Base-by-base conservation (phyloP, 1,140 invertebrate species). In the Samia ricini region DNA sequence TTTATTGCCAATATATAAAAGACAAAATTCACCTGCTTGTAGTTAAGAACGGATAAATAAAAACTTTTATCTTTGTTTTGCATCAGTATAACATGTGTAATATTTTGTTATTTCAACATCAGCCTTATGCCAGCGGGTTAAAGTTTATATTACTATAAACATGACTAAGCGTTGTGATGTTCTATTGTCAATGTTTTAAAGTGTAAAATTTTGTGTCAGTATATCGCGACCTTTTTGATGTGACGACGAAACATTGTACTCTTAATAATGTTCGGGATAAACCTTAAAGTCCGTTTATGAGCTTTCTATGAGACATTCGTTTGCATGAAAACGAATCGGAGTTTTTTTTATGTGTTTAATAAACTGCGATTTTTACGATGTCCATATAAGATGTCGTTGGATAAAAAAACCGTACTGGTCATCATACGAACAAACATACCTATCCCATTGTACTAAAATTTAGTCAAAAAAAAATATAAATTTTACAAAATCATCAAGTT, bases 211-310 rank as follows among this genome's bases (percentile, higher is more conserved):
- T 86, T 85, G 79, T 78, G 78, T 76, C 71, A 74, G 75, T 81
- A 83, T 83, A 76, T 71, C 70, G 71, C 70, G 69, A 79, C 78
- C 71, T 77, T 82, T 85, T 88, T 85, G 81, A 85, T 85, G 83
- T 80, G 74, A 77, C 68, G 66, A 79, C 68, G 66, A 79, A 78
- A 76, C 81, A 75, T 81, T 81, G 72, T 87, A 56, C 79, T 86
- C 78, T 82, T 83, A n/a, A 81, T 85, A 85, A 85, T 83, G 84
- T 86, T 70, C 51, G 70, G 83, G 81, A 85, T 81, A 69, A 86
- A 82, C 64, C 74, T 83, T 79, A 42, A 86, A 88, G 78, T 81
- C 78, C 71, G 76, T 86, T 89, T 89, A 89, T 77, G 83, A 77
- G 71, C 33, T 42, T 73, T 79, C 82, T 81, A 79, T 79, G 83